A percentile compares a stretch with the other conserved stretches of the same genome.
phyloP scores from a whole-genome alignment of 2,113 vertebrate species.

The Ictalurus furcatus region DNA sequence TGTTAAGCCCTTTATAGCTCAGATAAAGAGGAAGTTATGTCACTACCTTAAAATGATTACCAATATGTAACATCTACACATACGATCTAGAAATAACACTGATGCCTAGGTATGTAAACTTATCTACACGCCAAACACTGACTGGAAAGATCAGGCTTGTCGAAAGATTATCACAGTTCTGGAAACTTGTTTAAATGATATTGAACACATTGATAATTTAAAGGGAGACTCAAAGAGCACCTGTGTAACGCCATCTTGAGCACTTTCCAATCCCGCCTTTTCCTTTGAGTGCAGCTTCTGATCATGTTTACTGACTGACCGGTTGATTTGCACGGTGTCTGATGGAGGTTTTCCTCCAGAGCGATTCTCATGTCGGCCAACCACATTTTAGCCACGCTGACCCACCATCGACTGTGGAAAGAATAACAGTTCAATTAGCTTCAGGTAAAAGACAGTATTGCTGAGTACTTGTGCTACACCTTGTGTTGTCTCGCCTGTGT shows the following conservation, averaged over 20 bases:
- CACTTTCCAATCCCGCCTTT: not conserved
- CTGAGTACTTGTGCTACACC: not conserved
- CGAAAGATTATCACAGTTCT: not conserved
- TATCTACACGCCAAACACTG: not conserved
- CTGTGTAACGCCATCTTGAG: conserved; percentile 9
- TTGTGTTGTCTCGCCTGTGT: not conserved
- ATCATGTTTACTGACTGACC: not conserved
- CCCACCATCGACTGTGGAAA: not conserved
- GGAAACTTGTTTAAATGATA: not conserved
- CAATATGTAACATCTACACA: not conserved
- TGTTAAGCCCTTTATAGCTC: no score
- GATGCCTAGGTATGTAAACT: not conserved
- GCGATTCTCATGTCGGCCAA: conserved; percentile 24
- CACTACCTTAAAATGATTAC: not conserved
- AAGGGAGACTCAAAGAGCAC: not conserved
- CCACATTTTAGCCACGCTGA: conserved; percentile 12
- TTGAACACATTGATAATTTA: not conserved
- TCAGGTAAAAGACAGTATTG: not conserved
- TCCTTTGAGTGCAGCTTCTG: not conserved
- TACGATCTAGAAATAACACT: not conserved
- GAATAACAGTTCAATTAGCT: not conserved
- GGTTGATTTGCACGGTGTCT: not conserved
- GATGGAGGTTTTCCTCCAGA: not conserved
- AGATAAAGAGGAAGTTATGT: no score
- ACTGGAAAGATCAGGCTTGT: not conserved